Evolutionary conservation across 2,888 invertebrate species (phyloP).

Genomic region (Notodromas monacha): DNA sequence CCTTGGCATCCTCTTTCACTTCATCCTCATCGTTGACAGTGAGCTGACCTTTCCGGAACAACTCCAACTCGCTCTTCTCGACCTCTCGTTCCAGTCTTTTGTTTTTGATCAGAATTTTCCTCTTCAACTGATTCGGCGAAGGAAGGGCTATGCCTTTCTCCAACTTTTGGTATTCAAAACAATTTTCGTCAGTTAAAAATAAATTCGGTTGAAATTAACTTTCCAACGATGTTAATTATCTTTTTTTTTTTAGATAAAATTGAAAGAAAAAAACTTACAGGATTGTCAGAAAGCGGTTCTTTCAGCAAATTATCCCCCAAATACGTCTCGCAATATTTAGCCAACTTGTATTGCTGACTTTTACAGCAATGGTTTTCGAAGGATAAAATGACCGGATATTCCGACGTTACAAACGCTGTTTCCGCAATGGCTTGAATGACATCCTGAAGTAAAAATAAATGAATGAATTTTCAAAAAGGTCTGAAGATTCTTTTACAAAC

Average conservation of each 20-base stretch:
- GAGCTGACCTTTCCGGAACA: conserved; percentile 65
- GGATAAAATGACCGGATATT: conserved; percentile 82
- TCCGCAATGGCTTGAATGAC: conserved; percentile 88
- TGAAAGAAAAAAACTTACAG: no score
- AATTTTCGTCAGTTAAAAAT: no score
- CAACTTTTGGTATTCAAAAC: no score
- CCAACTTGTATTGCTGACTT: conserved; percentile 85
- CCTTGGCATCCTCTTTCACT: conserved; percentile 57
- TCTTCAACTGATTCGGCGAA: conserved; percentile 54
- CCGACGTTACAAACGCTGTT: conserved; percentile 91
- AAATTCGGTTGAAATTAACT: no score
- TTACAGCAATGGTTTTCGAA: conserved; percentile 98
- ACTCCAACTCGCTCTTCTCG: conserved; percentile 63
- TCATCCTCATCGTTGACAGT: conserved; percentile 40
- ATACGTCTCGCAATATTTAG: conserved; percentile 95
- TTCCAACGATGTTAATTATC: no score
- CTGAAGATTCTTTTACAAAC: no score
- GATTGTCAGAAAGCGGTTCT: conserved; percentile 50
- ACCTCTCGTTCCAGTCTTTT: conserved; percentile 83
- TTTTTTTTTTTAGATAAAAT: no score
- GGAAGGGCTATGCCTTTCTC: conserved; percentile 73
- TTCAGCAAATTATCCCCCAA: conserved; percentile 64
- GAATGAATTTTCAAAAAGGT: no score
- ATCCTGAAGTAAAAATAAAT: no score
- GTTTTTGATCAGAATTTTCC: conserved; percentile 93